Evolutionary conservation across 2,888 invertebrate species (phyloP).

Genomic region (Drosophila bunnanda): DNA sequence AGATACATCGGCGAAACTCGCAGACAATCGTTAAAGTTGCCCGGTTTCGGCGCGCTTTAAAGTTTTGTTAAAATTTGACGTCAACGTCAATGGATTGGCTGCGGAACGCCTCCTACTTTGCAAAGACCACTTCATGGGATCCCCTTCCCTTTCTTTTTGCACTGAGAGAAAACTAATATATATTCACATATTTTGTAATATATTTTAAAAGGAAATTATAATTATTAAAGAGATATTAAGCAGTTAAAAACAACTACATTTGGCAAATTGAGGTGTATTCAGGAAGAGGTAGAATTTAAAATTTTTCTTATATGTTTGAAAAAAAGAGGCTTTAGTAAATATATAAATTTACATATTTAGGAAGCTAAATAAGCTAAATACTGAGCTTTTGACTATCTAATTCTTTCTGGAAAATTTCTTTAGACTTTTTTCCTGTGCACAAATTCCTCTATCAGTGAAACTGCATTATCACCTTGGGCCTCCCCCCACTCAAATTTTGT

Average conservation of each 20-base stretch:
- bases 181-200: neutral
- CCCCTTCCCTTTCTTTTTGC: constrained; percentile 45
- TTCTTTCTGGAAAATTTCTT: neutral
- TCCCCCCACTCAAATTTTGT: constrained; percentile 52
- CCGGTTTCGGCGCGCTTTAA: constrained; percentile 66
- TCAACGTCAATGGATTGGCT: constrained; percentile 57
- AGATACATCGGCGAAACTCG: constrained; percentile 40
- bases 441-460: constrained; percentile 45
- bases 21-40: constrained; percentile 26
- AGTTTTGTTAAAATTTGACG: constrained; percentile 53
- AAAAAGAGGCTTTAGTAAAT: neutral
- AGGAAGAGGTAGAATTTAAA: too few relatives aligned
- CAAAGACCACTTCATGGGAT: constrained; percentile 36
- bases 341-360: neutral
- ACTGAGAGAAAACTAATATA: constrained; percentile 48
- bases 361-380: neutral
- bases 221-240: neutral
- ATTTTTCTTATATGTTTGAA: too few relatives aligned
- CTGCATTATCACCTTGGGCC: constrained; percentile 74
- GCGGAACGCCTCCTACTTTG: constrained; percentile 34
- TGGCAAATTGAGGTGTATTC: too few relatives aligned
- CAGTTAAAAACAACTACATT: neutral
- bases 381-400: too few relatives aligned
- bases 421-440: constrained; percentile 2
- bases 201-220: neutral